A percentile compares a stretch with the other conserved stretches of the same genome.
These are phyloP conservation scores for Zoanthus solanderi DNA, from an alignment of 92 coral and sea anemone genomes.

Conservation along the genomic window DNA sequence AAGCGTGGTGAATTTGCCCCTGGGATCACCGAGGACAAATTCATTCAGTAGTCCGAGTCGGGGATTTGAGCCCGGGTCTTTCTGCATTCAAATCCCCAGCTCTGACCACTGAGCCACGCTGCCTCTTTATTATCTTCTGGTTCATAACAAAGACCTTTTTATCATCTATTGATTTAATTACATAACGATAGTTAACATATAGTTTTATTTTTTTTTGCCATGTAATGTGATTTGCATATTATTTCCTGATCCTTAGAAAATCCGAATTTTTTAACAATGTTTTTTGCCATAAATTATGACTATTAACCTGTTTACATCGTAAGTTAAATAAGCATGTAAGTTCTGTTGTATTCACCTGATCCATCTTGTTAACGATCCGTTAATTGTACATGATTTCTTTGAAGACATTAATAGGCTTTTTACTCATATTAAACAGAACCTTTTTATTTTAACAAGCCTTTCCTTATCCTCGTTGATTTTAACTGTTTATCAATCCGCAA, in stretches of 20 bases:
- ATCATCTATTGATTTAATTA: slow-evolving; percentile 16
- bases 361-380: slow-evolving; percentile 6
- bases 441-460: neutral
- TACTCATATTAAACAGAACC: slow-evolving; percentile 1
- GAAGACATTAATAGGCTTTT: slow-evolving; percentile 27
- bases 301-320: neutral
- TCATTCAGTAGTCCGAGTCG: too few relatives aligned
- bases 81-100: too few relatives aligned
- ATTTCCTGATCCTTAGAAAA: neutral
- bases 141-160: neutral
- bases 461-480: slow-evolving; percentile 5
- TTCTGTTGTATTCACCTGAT: neutral
- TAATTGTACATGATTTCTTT: neutral
- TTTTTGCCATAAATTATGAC: neutral
- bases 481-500: slow-evolving; percentile 22
- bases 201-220: slow-evolving; percentile 1
- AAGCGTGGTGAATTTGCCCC: too few relatives aligned
- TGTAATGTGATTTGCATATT: slow-evolving; percentile 37
- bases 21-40: too few relatives aligned
- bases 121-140: neutral
- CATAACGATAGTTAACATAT: slow-evolving; percentile 41
- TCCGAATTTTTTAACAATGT: neutral
- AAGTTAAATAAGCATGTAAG: neutral
- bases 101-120: too few relatives aligned
- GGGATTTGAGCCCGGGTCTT: too few relatives aligned